Conservation (phyloP, 2,888 invertebrate species). For the Eristalis intricaria region DNA sequence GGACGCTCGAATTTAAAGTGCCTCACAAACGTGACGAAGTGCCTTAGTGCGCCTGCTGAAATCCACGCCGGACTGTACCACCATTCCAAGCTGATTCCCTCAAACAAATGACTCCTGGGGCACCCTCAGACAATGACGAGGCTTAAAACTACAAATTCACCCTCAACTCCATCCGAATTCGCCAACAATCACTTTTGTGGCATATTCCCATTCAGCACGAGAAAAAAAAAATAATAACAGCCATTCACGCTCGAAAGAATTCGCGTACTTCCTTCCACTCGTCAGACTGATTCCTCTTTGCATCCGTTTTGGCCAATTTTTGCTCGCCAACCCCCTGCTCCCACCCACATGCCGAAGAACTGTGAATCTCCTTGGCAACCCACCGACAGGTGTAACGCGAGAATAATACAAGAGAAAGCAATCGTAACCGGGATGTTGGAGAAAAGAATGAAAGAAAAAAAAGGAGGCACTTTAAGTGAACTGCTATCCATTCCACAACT, state of each 20-base stretch:
- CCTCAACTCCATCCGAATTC: not conserved
- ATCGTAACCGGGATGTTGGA: constrained; percentile 52
- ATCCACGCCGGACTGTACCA: too few relatives aligned
- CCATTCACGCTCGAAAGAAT: not conserved
- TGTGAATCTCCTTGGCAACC: not conserved
- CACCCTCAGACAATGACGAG: not conserved
- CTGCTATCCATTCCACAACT: constrained; percentile 49
- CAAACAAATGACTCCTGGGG: not conserved
- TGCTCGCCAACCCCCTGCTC: too few relatives aligned
- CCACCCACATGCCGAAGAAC: not conserved
- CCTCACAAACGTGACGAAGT: too few relatives aligned
- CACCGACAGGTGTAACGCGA: constrained; percentile 1
- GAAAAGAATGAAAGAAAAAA: not conserved
- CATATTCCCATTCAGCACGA: not conserved
- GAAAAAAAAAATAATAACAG: constrained; percentile 1
- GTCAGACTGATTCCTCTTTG: not conserved
- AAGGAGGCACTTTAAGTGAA: constrained; percentile 59
- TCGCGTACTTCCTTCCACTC: not conserved
- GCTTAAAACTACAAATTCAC: not conserved
- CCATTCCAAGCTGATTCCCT: too few relatives aligned
- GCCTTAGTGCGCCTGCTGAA: too few relatives aligned
- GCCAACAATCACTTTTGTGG: not conserved
- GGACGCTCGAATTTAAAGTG: too few relatives aligned
- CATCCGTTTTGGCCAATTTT: not conserved
- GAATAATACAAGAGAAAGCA: constrained; percentile 32